Evolutionary conservation across 2,797 vertebrate species (phyloP).

Genomic region (Clarias laeviceps): DNA sequence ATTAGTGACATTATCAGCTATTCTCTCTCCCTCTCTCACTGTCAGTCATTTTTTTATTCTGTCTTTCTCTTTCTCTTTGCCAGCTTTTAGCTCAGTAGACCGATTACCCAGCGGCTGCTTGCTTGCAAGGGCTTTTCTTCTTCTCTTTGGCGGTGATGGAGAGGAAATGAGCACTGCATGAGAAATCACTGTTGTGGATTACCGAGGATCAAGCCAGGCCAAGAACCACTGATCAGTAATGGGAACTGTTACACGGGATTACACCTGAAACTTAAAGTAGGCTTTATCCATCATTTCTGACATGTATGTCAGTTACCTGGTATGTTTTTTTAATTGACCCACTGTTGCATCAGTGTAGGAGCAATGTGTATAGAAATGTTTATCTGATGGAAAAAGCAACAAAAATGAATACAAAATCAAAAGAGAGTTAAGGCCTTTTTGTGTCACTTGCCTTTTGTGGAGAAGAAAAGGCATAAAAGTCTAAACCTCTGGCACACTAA

Average conservation of each 20-base stretch:
- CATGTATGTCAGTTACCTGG: neutral
- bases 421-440: constrained; percentile 42
- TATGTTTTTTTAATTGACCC: neutral
- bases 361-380: constrained; percentile 20
- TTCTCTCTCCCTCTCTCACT: constrained; percentile 28
- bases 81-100: constrained; percentile 4
- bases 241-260: constrained; percentile 25
- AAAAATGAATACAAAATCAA: constrained; percentile 51
- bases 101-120: neutral
- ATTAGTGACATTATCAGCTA: constrained; percentile 30
- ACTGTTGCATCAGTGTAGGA: neutral
- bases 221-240: constrained; percentile 4
- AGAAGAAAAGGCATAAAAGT: constrained; percentile 10
- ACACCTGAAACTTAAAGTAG: constrained; percentile 25
- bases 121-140: constrained; percentile 6
- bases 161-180: constrained; percentile 23
- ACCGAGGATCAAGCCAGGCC: constrained; percentile 33
- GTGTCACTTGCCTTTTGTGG: neutral
- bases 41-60: constrained; percentile 21
- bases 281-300: constrained; percentile 1
- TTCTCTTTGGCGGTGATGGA: neutral
- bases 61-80: constrained; percentile 28
- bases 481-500: constrained; percentile 42
- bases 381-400: constrained; percentile 28
- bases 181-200: constrained; percentile 37